Evolutionary conservation across 2,888 invertebrate species (phyloP), one percentile per base, ranked within the genome.

Genomic region (Hedychridium roseum): DNA sequence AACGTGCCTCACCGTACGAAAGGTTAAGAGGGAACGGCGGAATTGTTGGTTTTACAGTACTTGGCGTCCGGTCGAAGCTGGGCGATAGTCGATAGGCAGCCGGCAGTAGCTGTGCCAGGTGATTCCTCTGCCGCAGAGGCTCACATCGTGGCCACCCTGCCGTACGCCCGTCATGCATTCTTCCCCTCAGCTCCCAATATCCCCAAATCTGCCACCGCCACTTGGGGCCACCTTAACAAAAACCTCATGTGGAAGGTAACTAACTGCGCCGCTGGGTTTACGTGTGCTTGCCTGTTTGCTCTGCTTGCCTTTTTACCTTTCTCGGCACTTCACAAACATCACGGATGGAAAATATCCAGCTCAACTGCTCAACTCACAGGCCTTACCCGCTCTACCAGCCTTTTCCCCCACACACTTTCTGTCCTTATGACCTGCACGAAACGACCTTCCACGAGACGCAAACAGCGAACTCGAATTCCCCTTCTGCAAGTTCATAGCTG

Each of bases 241-340:
- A 83, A 84, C 79, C 82, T 84, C 79, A 82, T 83, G 76, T 84
- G 84, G 84, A 85, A 85, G 84, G 84, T 84, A 83, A 83, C 82
- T 78, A 75, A 74, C 64, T 65, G n/a, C 61, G 63, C 59, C 49
- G 59, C 64, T 57, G 43, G n/a, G n/a, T n/a, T n/a, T n/a, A n/a
- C n/a, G n/a, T n/a, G n/a, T n/a, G n/a, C n/a, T n/a, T n/a, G n/a
- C n/a, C n/a, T n/a, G n/a, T n/a, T n/a, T n/a, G n/a, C n/a, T n/a
- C n/a, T n/a, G n/a, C n/a, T n/a, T n/a, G n/a, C n/a, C n/a, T n/a
- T n/a, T n/a, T n/a, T n/a, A n/a, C n/a, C n/a, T n/a, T n/a, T n/a
- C n/a, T n/a, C n/a, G n/a, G n/a, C n/a, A n/a, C n/a, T n/a, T n/a
- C n/a, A n/a, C n/a, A n/a, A n/a, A n/a, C n/a, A n/a, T n/a, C n/a